Conservation (phyloP, 53 echinoderm and acorn worm species). For the Henricia sp. region DNA sequence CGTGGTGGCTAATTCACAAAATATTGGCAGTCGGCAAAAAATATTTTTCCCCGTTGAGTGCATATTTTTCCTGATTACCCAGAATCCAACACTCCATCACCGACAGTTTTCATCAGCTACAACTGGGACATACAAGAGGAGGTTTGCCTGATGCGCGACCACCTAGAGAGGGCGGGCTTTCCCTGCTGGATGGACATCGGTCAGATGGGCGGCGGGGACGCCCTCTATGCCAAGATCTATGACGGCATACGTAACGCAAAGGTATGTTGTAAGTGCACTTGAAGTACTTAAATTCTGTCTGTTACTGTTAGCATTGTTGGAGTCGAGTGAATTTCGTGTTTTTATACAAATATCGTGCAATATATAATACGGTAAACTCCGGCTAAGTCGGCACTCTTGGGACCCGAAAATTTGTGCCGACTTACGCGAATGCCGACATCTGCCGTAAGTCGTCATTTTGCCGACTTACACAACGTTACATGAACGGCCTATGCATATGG, state of each 20-base stretch:
- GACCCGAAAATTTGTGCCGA: no score
- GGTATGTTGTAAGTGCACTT: constrained; percentile 35
- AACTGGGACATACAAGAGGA: constrained; percentile 89
- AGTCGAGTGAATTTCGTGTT: no score
- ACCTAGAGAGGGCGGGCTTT: constrained; percentile 80
- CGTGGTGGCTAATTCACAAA: no score
- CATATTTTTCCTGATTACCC: not conserved
- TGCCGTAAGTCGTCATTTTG: no score
- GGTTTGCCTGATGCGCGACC: constrained; percentile 69
- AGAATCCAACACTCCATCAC: constrained; percentile 68
- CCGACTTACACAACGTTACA: no score
- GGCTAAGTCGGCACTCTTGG: no score
- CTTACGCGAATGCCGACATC: no score
- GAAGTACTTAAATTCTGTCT: not conserved
- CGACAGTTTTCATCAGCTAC: constrained; percentile 88
- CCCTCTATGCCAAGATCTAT: constrained; percentile 84
- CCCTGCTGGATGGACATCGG: constrained; percentile 96
- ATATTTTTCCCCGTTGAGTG: not conserved
- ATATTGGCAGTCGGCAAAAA: no score
- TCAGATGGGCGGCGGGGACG: constrained; percentile 92
- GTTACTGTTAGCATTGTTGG: not conserved
- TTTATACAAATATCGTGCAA: no score
- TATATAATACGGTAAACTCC: no score
- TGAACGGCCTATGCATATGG: no score
- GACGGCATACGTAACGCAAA: constrained; percentile 82